phyloP scores from a whole-genome alignment of 2,797 vertebrate genomes.

The Sebastes oblongus region DNA sequence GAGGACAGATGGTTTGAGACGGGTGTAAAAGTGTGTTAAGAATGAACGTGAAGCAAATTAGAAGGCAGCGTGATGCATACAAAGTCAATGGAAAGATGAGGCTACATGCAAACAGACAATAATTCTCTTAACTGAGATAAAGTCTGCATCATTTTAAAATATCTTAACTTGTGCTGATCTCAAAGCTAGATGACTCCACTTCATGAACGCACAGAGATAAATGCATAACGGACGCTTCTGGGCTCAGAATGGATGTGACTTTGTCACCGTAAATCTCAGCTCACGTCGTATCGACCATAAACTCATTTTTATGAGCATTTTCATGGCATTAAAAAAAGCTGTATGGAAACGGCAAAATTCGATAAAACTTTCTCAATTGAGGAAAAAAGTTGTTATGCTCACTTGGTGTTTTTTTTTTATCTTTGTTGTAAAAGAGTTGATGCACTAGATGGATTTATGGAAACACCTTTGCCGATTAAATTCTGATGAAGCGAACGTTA shows the following conservation, averaged over 20 bases:
- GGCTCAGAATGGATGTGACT: neutral
- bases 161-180: neutral
- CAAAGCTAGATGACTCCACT: too few species aligned
- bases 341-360: neutral
- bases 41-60: neutral
- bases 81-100: neutral
- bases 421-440: neutral
- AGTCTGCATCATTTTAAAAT: neutral
- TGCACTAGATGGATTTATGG: neutral
- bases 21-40: neutral
- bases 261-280: neutral
- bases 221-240: neutral
- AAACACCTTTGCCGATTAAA: neutral
- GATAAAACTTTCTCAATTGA: neutral
- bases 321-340: neutral
- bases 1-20: slow-evolving; percentile 17
- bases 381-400: neutral
- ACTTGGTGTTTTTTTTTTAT: neutral
- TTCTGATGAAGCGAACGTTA: neutral
- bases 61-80: neutral
- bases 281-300: neutral
- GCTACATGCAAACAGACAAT: neutral
- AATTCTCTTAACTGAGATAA: neutral
- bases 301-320: neutral
- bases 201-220: neutral